Base-by-base conservation (phyloP, 2,888 invertebrate genomes). In the Strigamia transsilvanica region DNA sequence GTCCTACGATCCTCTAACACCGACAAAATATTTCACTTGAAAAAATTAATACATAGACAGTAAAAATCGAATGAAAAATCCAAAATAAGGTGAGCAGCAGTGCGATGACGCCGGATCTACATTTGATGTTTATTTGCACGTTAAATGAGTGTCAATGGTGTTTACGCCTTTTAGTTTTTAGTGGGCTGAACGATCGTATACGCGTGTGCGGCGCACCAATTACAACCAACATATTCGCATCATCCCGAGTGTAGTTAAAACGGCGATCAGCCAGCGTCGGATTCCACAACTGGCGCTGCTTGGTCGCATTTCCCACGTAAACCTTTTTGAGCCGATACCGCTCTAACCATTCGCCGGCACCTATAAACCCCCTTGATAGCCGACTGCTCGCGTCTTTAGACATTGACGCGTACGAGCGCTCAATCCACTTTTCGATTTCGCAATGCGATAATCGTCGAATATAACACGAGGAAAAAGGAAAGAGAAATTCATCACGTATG, bases 291-390 rank as follows among this genome's bases (percentile, higher is more conserved):
- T 32, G 51, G 51, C 32, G 73, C 7, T n/a, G 27, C 73, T 27
- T 3, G 4, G 9, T 10, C 32, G 12, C 73, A 7, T 13, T 13
- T 73, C 23, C 32, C 9, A 18, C 61, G 23, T 61, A 73, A 32
- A 27, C 73, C 73, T 27, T 32, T n/a, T 73, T 73, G 9, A 13
- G 73, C 32, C 32, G 73, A 73, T 73, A 27, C n/a, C 73, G 6
- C 73, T 23, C 21, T 66, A 66, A 66, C 61, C 61, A 66, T 66
- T 66, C 61, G 6, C 61, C 23, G 18, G 1, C 61, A 21, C 61
- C 61, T 23, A 66, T 66, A 66, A 66, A 66, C 73, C 73, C 73
- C 32, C 32, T 27, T n/a, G 73, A 73, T 73, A 2, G n/a, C 32
- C 73, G 32, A 73, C 73, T 32, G 27, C 27, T 73, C 73, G 32